These are phyloP conservation scores for Rutpela maculata DNA, from an alignment of 2,888 invertebrate species.

Conservation along the genomic window DNA sequence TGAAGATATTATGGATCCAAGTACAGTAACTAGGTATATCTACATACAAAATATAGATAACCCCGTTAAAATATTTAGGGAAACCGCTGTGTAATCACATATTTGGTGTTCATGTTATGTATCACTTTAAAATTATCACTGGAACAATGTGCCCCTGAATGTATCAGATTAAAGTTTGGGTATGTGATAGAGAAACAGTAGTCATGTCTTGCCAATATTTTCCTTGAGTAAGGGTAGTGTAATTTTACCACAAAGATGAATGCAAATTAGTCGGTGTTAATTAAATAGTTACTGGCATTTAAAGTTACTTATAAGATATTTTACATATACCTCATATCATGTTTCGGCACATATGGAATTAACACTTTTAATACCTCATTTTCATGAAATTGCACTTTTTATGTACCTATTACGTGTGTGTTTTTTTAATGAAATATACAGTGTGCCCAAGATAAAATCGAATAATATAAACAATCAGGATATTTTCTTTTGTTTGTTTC, in stretches of 20 bases:
- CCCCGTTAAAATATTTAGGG: conserved; percentile 72
- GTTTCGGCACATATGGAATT: background rate
- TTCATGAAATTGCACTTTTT: background rate
- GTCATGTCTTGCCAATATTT: conserved; percentile 22
- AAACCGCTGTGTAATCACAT: conserved; percentile 71
- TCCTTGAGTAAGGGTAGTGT: background rate
- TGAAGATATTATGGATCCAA: conserved; percentile 65
- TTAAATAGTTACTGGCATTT: background rate
- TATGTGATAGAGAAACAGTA: conserved; percentile 3
- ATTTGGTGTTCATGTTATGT: conserved; percentile 15
- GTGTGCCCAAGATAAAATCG: background rate
- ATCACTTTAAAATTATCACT: conserved; percentile 4
- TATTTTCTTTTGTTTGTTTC: too few relatives aligned
- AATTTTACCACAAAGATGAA: background rate
- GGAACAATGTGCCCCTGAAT: conserved; percentile 10
- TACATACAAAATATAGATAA: conserved; percentile 72
- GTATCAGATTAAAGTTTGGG: conserved; percentile 30
- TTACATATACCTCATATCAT: background rate
- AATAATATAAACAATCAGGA: background rate
- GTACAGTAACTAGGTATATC: conserved; percentile 69
- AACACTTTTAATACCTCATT: background rate
- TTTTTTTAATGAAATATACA: background rate
- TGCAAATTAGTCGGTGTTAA: background rate
- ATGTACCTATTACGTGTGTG: background rate
- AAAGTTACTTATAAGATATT: background rate